A percentile compares a stretch with the other conserved stretches of the same genome.
Evolutionary conservation across 2,888 invertebrate genomes (phyloP).

Genomic region (Drosophila subsilvestris): DNA sequence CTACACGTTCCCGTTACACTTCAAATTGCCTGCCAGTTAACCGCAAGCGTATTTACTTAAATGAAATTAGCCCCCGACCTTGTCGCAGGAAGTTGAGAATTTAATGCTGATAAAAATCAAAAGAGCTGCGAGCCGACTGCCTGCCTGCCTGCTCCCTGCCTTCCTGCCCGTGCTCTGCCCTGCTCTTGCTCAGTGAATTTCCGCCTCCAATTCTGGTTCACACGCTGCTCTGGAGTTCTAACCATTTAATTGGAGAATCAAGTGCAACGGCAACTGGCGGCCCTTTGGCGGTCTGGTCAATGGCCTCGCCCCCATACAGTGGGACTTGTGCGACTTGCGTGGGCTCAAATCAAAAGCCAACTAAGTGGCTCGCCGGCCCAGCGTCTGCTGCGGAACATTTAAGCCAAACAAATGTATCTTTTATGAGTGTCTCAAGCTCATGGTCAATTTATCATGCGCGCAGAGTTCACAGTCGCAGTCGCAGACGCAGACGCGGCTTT

Average conservation of each 20-base stretch:
- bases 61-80: conserved; percentile 73
- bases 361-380: conserved; percentile 65
- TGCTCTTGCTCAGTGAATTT: conserved; percentile 33
- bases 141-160: not conserved
- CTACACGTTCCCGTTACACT: conserved; percentile 63
- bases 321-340: conserved; percentile 44
- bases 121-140: conserved; percentile 31
- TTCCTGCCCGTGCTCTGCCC: no score
- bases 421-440: conserved; percentile 56
- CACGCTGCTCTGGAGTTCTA: conserved; percentile 46
- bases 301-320: conserved; percentile 59
- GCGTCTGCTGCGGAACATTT: conserved; percentile 27
- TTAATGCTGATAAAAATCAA: conserved; percentile 71
- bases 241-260: conserved; percentile 72
- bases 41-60: conserved; percentile 72
- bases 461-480: conserved; percentile 14
- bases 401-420: conserved; percentile 66
- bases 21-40: conserved; percentile 64
- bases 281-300: conserved; percentile 68
- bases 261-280: conserved; percentile 37
- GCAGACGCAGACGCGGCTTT: conserved; percentile 34
- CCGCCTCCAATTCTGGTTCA: conserved; percentile 55
- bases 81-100: conserved; percentile 72
- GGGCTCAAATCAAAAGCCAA: conserved; percentile 72
- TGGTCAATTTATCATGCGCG: conserved; percentile 73